Base-by-base conservation (phyloP, 1,140 invertebrate genomes). In the Ganaspis sp. region DNA sequence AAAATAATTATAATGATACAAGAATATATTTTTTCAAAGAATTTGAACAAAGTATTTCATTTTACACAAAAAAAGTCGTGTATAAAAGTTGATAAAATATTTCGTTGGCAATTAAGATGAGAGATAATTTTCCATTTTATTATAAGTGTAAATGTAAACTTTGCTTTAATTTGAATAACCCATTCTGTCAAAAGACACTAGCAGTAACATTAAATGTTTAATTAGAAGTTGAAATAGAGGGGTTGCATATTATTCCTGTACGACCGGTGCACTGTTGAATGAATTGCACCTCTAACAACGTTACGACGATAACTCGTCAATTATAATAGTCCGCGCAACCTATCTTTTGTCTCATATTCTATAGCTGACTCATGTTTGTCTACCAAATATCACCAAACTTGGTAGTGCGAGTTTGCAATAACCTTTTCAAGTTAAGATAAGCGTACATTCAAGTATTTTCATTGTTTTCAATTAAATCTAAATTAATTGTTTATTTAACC, bases 291-390 rank as follows among this genome's bases (percentile, higher is more conserved):
- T 64, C 58, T 34, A 64, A 64, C 58, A 64, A 64, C 58, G 58
- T 64, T 64, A 64, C 58, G 58, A 64, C 58, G 58, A 64, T 64
- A 64, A 64, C 58, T 29, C 58, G 58, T 64, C 58, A 64, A 64
- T 64, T 64, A 64, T 34, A 64, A 64, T 64, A n/a, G 58, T 64
- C 58, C 26, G 15, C 23, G 58, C 58, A 64, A 64, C 58, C 58
- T 64, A 64, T 64, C 58, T 64, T 29, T 64, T 64, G 58, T 64
- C 58, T 64, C 58, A 64, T 64, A 64, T 64, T 64, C 58, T 64
- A 64, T 64, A 29, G 58, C 26, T 64, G 58, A 64, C 58, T 64
- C 58, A 64, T 29, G 58, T 64, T 29, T 64, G 58, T 64, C 58
- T 21, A 29, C 58, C 58, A 64, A 64, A 64, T 64, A 64, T 29